Base-by-base conservation (phyloP, 2,113 vertebrate genomes). In the Siphamia tubifer region DNA sequence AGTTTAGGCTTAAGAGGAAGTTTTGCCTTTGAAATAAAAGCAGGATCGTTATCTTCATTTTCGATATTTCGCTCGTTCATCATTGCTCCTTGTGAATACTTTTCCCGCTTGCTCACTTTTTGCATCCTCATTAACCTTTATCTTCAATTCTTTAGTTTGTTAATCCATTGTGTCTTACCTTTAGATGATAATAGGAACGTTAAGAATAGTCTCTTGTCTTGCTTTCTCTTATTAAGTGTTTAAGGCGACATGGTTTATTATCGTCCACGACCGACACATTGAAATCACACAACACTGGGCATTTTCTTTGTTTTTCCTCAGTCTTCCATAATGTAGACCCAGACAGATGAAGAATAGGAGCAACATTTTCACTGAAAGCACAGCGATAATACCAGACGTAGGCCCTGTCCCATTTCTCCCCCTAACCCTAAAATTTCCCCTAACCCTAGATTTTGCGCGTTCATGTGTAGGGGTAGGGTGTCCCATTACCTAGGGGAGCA, bases 1-100 rank as follows among this genome's bases (percentile, higher is more conserved):
- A 71, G 65, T 68, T 36, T 27, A 7, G 17, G 62, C 55, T 62
- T 68, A 30, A 17, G 3, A 56, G 54, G 49, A 68, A 71, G 76
- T 65, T 65, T 89, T 82, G 68, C 75, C 67, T 87, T 82, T 77
- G 76, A 85, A 86, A 81, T 75, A 65, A 90, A 76, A 77, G 73
- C 63, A 20, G 25, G 68, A 82, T 86, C 67, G 31, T 70, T 80
- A 90, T 90, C 87, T 71, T 51, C 1, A 4, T 68, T 68, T 65
- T 42, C 28, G 30, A 62, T 74, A 71, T 85, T 68, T 76, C 35
- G 51, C 36, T 48, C 66, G 45, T 79, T 86, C 82, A 73, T 80
- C 57, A 71, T 38, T 32, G 58, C 57, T 62, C 77, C 84, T 81
- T 79, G 67, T 74, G 60, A 75, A 79, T 61, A 79, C 54, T 63